Conservation (phyloP, 2,888 invertebrate species). For the Heliconius ismenius region DNA sequence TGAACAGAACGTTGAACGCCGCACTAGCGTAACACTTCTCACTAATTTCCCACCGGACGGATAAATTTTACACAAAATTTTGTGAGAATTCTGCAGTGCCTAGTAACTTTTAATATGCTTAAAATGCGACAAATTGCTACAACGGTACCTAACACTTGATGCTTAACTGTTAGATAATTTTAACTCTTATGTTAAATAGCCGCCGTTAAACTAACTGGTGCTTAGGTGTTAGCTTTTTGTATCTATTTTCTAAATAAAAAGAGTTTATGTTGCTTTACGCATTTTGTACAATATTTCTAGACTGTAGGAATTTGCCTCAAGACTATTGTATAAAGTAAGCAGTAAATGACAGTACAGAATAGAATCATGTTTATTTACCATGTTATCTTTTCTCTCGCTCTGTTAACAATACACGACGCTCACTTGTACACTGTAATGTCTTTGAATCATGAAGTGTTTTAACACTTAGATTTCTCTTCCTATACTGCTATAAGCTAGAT, state of each 20-base stretch:
- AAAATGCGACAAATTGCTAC: conserved; percentile 27
- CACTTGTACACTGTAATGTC: too few relatives aligned
- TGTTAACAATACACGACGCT: too few relatives aligned
- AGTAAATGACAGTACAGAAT: too few relatives aligned
- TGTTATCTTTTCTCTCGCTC: too few relatives aligned
- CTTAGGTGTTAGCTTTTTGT: neutral
- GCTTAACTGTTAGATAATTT: neutral
- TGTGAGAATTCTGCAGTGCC: conserved; percentile 32
- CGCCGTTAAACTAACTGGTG: neutral
- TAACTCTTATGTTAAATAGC: neutral
- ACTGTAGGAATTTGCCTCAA: too few relatives aligned
- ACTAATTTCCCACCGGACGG: conserved; percentile 77
- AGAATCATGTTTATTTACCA: too few relatives aligned
- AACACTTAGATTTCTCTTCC: too few relatives aligned
- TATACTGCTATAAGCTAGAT: too few relatives aligned
- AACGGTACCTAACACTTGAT: neutral
- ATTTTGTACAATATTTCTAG: too few relatives aligned
- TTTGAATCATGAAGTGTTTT: too few relatives aligned
- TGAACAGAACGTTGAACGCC: conserved; percentile 31
- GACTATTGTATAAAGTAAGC: too few relatives aligned
- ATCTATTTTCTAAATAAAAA: neutral
- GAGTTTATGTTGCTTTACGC: neutral
- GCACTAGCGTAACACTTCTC: conserved; percentile 58
- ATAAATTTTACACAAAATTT: conserved; percentile 68
- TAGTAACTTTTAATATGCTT: conserved; percentile 26